These are phyloP conservation scores for Catocala fraxini DNA, from an alignment of 2,888 invertebrate genomes.

Conservation along the genomic window DNA sequence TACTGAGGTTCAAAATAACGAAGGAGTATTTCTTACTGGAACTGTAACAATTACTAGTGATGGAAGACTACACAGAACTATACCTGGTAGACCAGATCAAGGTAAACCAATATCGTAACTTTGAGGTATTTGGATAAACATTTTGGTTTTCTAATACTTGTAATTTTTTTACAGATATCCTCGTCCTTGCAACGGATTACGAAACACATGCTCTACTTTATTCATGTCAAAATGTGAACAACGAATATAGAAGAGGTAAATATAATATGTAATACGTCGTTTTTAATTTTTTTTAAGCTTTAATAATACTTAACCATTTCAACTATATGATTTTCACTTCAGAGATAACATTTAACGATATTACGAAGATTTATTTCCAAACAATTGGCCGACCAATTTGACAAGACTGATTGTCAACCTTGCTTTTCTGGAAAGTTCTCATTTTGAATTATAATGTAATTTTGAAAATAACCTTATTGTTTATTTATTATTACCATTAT, in stretches of 20 bases:
- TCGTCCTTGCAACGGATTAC: slow-evolving; percentile 77
- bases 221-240: slow-evolving; percentile 66
- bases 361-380: no score
- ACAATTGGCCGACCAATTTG: no score
- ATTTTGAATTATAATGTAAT: no score
- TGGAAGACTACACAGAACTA: slow-evolving; percentile 64
- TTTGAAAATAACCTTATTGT: no score
- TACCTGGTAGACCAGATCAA: slow-evolving; percentile 43
- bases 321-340: no score
- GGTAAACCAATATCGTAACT: slow-evolving; percentile 29
- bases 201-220: slow-evolving; percentile 72
- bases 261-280: slow-evolving; percentile 4
- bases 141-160: no score
- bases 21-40: slow-evolving; percentile 51
- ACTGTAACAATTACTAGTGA: slow-evolving; percentile 56
- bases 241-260: slow-evolving; percentile 70
- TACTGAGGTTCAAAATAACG: slow-evolving; percentile 57
- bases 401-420: no score
- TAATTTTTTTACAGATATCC: slow-evolving; percentile 61
- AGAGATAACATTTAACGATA: no score
- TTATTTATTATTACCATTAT: no score
- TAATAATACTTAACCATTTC: neutral
- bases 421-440: no score
- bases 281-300: neutral
- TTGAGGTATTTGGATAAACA: no score